These are phyloP conservation scores for Marmota flaviventris DNA, from an alignment of 2,113 vertebrate species.

Conservation along the genomic window DNA sequence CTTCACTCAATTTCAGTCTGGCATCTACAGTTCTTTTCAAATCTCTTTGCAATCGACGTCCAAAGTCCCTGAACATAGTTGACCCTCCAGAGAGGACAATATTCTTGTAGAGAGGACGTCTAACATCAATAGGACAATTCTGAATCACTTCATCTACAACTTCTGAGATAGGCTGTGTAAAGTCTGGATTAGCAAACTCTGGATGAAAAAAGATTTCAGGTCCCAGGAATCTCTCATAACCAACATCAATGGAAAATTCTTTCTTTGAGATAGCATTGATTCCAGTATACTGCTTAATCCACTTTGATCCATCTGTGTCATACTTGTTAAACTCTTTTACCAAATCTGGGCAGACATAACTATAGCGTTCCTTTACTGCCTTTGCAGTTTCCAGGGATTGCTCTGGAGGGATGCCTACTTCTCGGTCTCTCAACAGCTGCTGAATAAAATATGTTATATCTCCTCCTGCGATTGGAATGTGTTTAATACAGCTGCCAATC, in stretches of 20 bases:
- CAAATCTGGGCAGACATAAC: conserved; percentile 98
- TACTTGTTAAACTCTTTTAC: conserved; percentile 99
- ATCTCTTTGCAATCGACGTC: conserved; percentile 97
- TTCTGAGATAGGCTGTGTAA: conserved; percentile 99
- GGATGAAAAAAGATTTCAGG: conserved; percentile 99
- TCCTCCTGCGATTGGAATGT: no score
- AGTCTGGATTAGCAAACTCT: conserved; percentile 99
- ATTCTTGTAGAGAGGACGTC: conserved; percentile 98
- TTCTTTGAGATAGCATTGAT: conserved; percentile 98
- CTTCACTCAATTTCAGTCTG: conserved; percentile 97
- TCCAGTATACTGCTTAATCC: conserved; percentile 99
- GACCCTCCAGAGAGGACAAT: conserved; percentile 98
- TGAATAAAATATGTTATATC: no score
- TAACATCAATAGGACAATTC: conserved; percentile 98
- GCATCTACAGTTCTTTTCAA: conserved; percentile 98
- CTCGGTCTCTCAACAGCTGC: no score
- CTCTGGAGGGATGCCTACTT: no score
- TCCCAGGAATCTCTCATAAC: conserved; percentile 98
- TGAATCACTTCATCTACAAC: conserved; percentile 99
- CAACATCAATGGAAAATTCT: conserved; percentile 98
- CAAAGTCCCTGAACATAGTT: conserved; percentile 99
- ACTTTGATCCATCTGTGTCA: conserved; percentile 97
- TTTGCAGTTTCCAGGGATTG: no score
- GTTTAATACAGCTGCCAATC: no score
- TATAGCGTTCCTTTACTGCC: conserved; percentile 93